phyloP scores from a whole-genome alignment of 64 coral and sea anemone species.

The Anthopleura sola region DNA sequence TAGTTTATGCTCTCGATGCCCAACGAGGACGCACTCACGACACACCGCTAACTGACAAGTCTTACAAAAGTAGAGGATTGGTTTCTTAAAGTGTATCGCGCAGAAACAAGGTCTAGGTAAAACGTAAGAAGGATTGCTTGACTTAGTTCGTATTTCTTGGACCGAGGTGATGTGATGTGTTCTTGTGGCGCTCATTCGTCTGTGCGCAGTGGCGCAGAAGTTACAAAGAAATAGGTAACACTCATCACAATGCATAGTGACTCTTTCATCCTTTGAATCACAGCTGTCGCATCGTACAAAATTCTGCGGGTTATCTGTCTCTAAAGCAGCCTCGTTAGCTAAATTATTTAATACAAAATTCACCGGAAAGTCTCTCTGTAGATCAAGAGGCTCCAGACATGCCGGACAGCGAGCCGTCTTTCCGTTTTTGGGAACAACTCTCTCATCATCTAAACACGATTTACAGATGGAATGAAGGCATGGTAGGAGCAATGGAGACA shows the following conservation, averaged over 20 bases:
- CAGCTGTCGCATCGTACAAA: conserved; percentile 58
- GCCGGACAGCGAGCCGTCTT: conserved; percentile 46
- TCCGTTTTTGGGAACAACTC: conserved; percentile 31
- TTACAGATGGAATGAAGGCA: conserved; percentile 75
- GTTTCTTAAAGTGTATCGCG: conserved; percentile 35
- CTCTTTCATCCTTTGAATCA: conserved; percentile 41
- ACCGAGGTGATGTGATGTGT: conserved; percentile 41
- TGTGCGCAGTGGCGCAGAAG: conserved; percentile 69
- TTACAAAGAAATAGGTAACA: conserved; percentile 53
- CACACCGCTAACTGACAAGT: conserved; percentile 48
- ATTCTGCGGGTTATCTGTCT: not conserved
- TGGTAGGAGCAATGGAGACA: conserved; percentile 47
- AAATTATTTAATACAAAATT: conserved; percentile 68
- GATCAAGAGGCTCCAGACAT: conserved; percentile 36
- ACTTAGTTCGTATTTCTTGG: conserved; percentile 40
- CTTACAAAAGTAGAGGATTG: conserved; percentile 42
- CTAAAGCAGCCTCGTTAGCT: conserved; percentile 50
- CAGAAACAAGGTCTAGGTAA: conserved; percentile 33
- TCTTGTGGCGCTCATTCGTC: conserved; percentile 64
- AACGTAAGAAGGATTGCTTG: not conserved
- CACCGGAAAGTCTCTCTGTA: conserved; percentile 48
- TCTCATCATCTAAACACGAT: conserved; percentile 52
- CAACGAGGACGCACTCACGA: conserved; percentile 15
- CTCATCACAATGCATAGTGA: conserved; percentile 52
- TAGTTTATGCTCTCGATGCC: conserved; percentile 35